Evolutionary conservation across 2,113 vertebrate species (phyloP), one percentile per base, ranked within the genome.

Genomic region (Cavia aperea): DNA sequence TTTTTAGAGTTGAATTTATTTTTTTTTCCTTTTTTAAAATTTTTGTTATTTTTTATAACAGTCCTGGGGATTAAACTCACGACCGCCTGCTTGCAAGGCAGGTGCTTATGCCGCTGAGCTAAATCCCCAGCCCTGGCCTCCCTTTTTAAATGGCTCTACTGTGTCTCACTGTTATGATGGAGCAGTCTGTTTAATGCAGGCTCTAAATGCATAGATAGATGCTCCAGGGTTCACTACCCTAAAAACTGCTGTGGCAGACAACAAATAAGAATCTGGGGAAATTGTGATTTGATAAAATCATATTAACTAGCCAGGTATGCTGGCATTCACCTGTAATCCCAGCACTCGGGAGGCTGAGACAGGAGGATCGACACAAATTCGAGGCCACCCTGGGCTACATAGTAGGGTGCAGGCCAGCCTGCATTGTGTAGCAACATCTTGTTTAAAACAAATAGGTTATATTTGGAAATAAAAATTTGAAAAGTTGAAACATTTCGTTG

Each of bases 401-500:
- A 33, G 65, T 66, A 18, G 36, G 68, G n/a, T 70, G 36, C 31
- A 68, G 66, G 68, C 16, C 36, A 70, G 36, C 13, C 72, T 75
- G 56, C 56, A 58, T 18, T 56, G 16, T 56, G 56, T 18, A 70
- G 33, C 2, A 7, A 70, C 36, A 70, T 16, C 68, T 16, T 72
- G 16, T 72, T n/a, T 39, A 72, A 63, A 63, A 63, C 10, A 29
- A 26, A 79, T 24, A 60, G 60, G 33, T 72, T 86, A 90, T 39
- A 39, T 39, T 39, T 75, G 43, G 82, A 89, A 94, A 31, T 36
- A 83, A 91, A 79, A 86, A 56, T 86, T n/a, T 83, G 70, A 83
- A 87, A 92, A 90, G 62, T 58, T 81, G 73, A 90, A 89, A 84
- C 78, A 84, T n/a, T 83, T 91, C 2, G 36, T n/a, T 82, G 65